Conservation (phyloP, 1,140 invertebrate species). For the Sarcophaga peregrina region DNA sequence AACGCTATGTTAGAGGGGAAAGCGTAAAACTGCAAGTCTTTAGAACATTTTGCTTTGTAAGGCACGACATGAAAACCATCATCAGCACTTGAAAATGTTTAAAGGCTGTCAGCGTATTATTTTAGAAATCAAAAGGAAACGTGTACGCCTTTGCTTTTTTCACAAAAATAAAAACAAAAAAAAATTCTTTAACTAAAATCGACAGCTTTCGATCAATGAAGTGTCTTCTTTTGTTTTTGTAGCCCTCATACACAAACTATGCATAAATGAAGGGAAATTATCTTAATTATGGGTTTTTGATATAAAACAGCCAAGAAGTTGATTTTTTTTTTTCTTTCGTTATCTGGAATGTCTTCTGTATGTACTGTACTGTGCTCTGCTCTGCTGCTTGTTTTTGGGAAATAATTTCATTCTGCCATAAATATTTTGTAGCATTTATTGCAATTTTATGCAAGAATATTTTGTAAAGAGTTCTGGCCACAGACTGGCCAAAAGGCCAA, state of each 20-base stretch:
- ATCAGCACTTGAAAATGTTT: slow-evolving; percentile 6
- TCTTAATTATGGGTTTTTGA: slow-evolving; percentile 34
- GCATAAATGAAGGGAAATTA: slow-evolving; percentile 38
- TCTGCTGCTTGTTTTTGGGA: background rate
- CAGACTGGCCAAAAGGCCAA: too few species aligned
- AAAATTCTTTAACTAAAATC: background rate
- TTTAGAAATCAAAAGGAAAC: background rate
- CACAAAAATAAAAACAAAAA: too few species aligned
- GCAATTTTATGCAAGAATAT: slow-evolving; percentile 30
- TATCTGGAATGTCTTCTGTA: background rate
- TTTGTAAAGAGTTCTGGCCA: background rate
- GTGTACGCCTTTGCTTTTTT: slow-evolving; percentile 15
- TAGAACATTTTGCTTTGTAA: background rate
- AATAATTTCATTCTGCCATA: background rate
- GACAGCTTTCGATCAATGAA: slow-evolving; percentile 31
- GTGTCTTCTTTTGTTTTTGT: slow-evolving; percentile 1
- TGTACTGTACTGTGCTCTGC: background rate
- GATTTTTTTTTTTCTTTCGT: background rate
- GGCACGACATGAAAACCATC: background rate
- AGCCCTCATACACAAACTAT: background rate
- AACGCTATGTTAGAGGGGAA: too few species aligned
- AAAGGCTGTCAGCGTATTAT: background rate
- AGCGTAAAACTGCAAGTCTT: background rate
- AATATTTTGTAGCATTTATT: background rate
- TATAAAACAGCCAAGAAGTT: background rate